Evolutionary conservation across 2,113 vertebrate genomes (phyloP).

Genomic region (Phoenicopterus ruber): DNA sequence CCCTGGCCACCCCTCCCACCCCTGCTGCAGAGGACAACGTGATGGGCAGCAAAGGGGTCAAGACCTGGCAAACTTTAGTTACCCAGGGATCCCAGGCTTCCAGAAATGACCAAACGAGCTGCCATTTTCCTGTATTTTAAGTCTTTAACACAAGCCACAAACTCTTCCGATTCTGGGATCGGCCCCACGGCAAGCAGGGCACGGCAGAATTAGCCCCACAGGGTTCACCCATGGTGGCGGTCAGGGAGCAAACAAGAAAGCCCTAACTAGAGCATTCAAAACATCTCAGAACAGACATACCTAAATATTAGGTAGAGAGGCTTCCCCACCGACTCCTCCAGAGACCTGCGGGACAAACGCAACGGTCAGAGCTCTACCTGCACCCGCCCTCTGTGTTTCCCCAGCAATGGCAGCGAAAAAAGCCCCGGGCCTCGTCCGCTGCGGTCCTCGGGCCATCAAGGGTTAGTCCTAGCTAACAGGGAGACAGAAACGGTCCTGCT

Average conservation of each 20-base stretch:
- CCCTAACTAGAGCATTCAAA: accelerated
- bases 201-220: background rate
- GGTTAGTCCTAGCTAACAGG: too few relatives aligned
- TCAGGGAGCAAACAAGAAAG: background rate
- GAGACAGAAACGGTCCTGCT: background rate
- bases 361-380: accelerated
- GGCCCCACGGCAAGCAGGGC: background rate
- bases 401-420: background rate
- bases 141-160: background rate
- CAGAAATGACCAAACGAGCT: background rate
- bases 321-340: conserved; percentile 95
- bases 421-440: accelerated
- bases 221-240: background rate
- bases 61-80: background rate
- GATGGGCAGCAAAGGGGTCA: background rate
- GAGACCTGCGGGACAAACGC: conserved; percentile 73
- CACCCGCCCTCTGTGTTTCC: background rate
- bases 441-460: background rate
- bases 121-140: accelerated
- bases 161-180: background rate
- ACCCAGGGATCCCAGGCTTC: background rate
- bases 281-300: background rate
- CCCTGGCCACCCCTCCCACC: background rate
- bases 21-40: background rate
- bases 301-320: conserved; percentile 93